Evolutionary conservation across 2,888 invertebrate genomes (phyloP), one percentile per base, ranked within the genome.

Genomic region (Idaea biselata): DNA sequence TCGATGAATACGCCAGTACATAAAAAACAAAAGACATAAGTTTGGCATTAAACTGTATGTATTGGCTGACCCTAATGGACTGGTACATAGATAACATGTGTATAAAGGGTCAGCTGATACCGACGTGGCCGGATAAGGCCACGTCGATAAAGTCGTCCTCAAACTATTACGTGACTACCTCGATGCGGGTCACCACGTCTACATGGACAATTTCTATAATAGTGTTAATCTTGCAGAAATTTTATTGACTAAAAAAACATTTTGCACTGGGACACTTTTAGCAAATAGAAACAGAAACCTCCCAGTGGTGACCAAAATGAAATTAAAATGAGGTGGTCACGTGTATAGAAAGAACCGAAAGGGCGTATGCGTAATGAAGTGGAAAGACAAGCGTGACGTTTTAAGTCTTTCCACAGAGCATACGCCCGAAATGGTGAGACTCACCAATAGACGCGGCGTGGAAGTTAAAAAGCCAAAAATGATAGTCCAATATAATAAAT

Each of bases 101-200:
- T n/a, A 25, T 5, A 25, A 25, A 25, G 25, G 65, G 8, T 58
- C 68, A 56, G 53, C 62, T 33, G 68, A 68, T 57, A 16, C n/a
- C 16, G 61, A 62, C 0, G 56, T 66, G 6, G 17, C 53, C 7
- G 65, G 63, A 18, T 58, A 57, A 61, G 64, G 66, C n/a, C 65
- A 70, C 60, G 60, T 62, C 6, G 61, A 68, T 44, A 72, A 68
- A 67, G 66, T 72, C 6, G 68, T 70, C 7, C 56, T 68, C 58
- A 58, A 60, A 60, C 56, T 69, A 0, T 58, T 72, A 33, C 58
- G 65, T 25, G 64, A 68, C 8, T 68, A 65, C 18, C 44, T 72
- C 0, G 61, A 68, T 31, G 4, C 16, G 32, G 68, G 69, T 11
- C 65, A 70, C 58, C 64, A 60, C 3, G 14, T 67, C 11, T 70